Evolutionary conservation across 1,140 invertebrate species (phyloP), one percentile per base, ranked within the genome.

Genomic region (Bombus sibiricus): DNA sequence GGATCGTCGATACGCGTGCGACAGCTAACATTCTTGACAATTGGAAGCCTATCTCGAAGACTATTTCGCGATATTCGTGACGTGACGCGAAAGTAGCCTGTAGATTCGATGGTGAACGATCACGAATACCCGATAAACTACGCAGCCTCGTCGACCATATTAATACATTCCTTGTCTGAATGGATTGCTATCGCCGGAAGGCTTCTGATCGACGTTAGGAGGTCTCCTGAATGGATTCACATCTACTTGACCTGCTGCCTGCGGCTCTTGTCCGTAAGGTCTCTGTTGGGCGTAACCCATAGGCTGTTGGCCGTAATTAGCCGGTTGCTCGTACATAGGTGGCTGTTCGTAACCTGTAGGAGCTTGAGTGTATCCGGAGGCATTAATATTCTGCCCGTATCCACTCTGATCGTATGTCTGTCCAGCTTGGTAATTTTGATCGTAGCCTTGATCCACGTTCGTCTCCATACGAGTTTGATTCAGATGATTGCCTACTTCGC

Each of bases 401-500:
- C 94, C 94, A 22, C 78, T 34, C 39, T 93, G 89, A 74, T 90
- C 89, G 79, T 96, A 95, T 10, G 87, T 81, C 69, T 89, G 90
- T 39, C 81, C 85, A 22, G 86, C 86, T 62, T 95, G 94, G 73
- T 96, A 95, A 12, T 91, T 92, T 47, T 93, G 90, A 37, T 95
- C 93, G 81, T 87, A 57, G 72, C 93, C 92, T 90, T 88, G 95
- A 89, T 98, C 97, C 3, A 97, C 94, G 87, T 96, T 97, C 0
- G 97, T 97, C 93, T 98, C 97, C 93, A 97, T 97, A 37, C 95
- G 92, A 34, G 94, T 93, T 47, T 96, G 93, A 8, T 92, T 94
- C 71, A 98, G 93, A 90, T 98, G 98, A 92, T 98, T 98, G 90
- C 97, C 97, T 32, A 97, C 96, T n/a, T 98, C 97, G 32, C 96